These are phyloP conservation scores for Tetranychus truncatus DNA, from an alignment of 2,888 invertebrate genomes.

Conservation along the genomic window DNA sequence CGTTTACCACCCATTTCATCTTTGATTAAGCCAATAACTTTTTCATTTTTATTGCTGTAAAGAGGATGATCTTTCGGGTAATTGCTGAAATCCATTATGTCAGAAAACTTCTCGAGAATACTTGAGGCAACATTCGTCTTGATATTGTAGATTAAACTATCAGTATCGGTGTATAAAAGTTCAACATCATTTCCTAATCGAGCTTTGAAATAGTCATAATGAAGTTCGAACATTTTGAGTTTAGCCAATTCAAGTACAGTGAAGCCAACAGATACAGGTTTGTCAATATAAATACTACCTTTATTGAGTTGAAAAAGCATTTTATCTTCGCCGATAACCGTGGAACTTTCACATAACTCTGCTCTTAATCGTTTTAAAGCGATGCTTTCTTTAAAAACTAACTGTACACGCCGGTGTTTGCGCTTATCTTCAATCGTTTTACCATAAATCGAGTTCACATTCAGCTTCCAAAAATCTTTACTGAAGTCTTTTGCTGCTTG, in stretches of 20 bases:
- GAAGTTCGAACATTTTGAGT: constrained; percentile 7
- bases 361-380: constrained; percentile 14
- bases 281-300: constrained; percentile 21
- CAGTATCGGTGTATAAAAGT: not conserved
- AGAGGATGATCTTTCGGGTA: not conserved
- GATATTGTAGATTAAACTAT: not conserved
- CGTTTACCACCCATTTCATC: not conserved
- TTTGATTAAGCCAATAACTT: not conserved
- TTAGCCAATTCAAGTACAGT: constrained; percentile 28
- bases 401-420: constrained; percentile 28
- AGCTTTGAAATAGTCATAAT: not conserved
- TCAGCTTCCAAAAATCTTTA: constrained; percentile 32
- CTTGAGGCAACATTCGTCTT: not conserved
- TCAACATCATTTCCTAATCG: not conserved
- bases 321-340: constrained; percentile 10
- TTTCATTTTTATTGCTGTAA: not conserved
- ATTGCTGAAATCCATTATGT: not conserved
- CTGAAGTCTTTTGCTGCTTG: constrained; percentile 30
- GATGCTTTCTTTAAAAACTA: constrained; percentile 21
- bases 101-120: not conserved
- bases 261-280: not conserved
- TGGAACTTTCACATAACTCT: constrained; percentile 16
- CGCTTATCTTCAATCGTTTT: constrained; percentile 31
- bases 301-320: constrained; percentile 12
- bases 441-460: constrained; percentile 31